Evolutionary conservation across 30 jellyfish, hydroid and myxozoan genomes (phyloP).

Genomic region (Aurelia aurita): DNA sequence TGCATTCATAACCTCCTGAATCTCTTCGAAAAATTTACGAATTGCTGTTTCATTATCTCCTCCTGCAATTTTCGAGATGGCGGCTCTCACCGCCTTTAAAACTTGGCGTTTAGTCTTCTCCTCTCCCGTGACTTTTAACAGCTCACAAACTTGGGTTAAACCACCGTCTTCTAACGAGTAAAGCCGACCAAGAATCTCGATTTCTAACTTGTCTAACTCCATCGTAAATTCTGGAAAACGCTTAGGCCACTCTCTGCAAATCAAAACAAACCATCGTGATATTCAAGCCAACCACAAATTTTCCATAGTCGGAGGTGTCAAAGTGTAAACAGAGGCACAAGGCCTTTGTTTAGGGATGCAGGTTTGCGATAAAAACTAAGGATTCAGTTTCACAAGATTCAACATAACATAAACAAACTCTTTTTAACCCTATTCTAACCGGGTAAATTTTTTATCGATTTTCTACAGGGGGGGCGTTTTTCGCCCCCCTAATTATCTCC

Average conservation of each 20-base stretch:
- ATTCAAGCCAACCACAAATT: not conserved
- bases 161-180: conserved; percentile 7
- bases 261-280: no score
- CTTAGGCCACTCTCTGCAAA: no score
- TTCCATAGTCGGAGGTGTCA: conserved; percentile 32
- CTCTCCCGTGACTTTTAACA: not conserved
- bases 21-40: conserved; percentile 7
- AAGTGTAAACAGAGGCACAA: no score
- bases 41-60: conserved; percentile 14
- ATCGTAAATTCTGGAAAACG: not conserved
- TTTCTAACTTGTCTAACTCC: conserved; percentile 28
- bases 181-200: conserved; percentile 15
- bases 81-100: conserved; percentile 25
- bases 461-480: no score
- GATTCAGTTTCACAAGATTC: no score
- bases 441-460: no score
- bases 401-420: no score
- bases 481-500: no score
- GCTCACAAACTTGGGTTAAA: not conserved
- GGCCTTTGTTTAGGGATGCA: no score
- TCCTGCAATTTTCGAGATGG: not conserved
- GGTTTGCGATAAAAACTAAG: no score
- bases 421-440: no score
- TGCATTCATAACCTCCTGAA: not conserved
- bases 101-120: conserved; percentile 33